Base-by-base conservation (phyloP, 2,888 invertebrate genomes). In the Litoditis marina region DNA sequence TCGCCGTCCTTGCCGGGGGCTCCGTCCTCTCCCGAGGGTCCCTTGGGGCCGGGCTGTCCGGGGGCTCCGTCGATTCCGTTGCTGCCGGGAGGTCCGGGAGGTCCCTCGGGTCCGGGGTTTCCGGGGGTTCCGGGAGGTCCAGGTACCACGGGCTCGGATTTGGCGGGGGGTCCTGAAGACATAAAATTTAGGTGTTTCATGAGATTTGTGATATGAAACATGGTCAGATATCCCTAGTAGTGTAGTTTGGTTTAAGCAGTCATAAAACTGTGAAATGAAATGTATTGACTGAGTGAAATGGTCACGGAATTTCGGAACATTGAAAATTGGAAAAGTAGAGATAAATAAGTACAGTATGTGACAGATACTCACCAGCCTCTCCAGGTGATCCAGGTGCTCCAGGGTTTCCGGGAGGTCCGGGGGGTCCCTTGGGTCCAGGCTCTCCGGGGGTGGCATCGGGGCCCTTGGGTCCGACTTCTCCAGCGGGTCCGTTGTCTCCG, bases 351-450 rank as follows among this genome's bases (percentile, higher is more conserved):
- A 39, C 11, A 13, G n/a, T 39, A 39, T 39, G 11, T 39, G n/a
- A n/a, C n/a, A 39, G 11, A 39, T 39, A 39, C 8, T 58, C 22
- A 44, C 58, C 64, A 57, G 71, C 69, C 66, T 71, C 68, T 73
- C 73, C 73, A 62, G 71, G 70, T 42, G 71, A 66, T 72, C 75
- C 75, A 54, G 73, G 69, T 60, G 68, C 69, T 70, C 73, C 75
- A 53, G 70, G 68, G 60, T 66, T 69, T 68, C 75, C 74, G 60
- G 72, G 67, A 42, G 71, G 69, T 68, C 69, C 67, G 47, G 69
- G 71, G 56, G 76, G 74, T 74, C 76, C 76, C 67, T 76, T 76
- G 60, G 76, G 76, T 76, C 76, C 76, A 46, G 71, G 63, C 63
- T 73, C 72, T 60, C 76, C 76, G 63, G 76, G 74, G 16, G 72